Evolutionary conservation across 1,140 invertebrate species (phyloP).

Genomic region (Sycobia sp.): DNA sequence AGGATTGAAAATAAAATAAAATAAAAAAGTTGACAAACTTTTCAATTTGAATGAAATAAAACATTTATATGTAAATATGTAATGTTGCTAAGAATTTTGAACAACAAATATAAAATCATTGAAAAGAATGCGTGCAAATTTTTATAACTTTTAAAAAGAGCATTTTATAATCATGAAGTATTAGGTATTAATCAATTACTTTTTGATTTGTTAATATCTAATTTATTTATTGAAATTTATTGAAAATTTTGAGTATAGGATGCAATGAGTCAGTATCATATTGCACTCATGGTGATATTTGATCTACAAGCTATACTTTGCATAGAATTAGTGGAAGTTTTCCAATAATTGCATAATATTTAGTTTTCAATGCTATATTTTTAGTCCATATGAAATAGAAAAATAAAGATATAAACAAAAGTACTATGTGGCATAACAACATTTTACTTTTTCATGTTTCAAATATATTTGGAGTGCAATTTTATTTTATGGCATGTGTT

Average conservation of each 20-base stretch:
- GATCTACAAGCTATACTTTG: conserved; percentile 83
- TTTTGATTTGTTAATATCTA: not conserved
- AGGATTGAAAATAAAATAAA: conserved; percentile 17
- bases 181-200: not conserved
- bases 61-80: conserved; percentile 25
- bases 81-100: not conserved
- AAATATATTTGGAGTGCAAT: conserved; percentile 2
- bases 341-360: conserved; percentile 61
- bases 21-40: too few species aligned
- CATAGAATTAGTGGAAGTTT: conserved; percentile 86
- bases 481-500: conserved; percentile 1
- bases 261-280: not conserved
- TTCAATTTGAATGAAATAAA: conserved; percentile 10
- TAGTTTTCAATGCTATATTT: conserved; percentile 50
- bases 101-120: conserved; percentile 15
- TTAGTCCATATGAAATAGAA: conserved; percentile 39
- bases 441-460: conserved; percentile 6
- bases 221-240: not conserved
- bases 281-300: conserved; percentile 36
- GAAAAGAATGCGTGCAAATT: conserved; percentile 2
- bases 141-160: conserved; percentile 19
- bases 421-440: not conserved
- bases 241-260: not conserved
- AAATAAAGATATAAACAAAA: conserved; percentile 4
- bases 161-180: not conserved